Evolutionary conservation across 2,888 invertebrate species (phyloP).

Genomic region (Harpalus rubripes): DNA sequence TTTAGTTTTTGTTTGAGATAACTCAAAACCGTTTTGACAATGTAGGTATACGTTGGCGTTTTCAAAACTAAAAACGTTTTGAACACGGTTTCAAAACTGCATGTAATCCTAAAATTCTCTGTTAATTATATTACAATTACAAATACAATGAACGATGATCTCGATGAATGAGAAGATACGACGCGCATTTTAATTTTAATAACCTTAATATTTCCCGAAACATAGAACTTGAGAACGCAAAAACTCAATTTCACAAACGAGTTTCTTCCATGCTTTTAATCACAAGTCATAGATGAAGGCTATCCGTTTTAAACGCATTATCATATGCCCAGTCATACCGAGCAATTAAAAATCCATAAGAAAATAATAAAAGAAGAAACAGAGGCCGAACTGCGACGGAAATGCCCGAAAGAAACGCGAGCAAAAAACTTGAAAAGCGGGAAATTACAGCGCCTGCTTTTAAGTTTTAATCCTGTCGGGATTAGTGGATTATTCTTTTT

Average conservation of each 20-base stretch:
- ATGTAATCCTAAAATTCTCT: background rate
- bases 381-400: constrained; percentile 41
- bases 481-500: constrained; percentile 55
- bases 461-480: constrained; percentile 53
- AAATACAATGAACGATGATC: background rate
- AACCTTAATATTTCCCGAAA: constrained; percentile 2
- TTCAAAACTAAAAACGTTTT: no score
- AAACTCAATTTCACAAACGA: constrained; percentile 53
- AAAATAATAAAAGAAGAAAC: constrained; percentile 57
- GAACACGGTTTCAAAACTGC: no score
- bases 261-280: constrained; percentile 59
- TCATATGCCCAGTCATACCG: constrained; percentile 54
- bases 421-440: constrained; percentile 57
- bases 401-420: constrained; percentile 56
- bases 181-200: background rate
- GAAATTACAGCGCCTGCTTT: constrained; percentile 56
- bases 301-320: constrained; percentile 51
- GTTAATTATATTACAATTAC: background rate
- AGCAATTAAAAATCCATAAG: constrained; percentile 59
- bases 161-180: background rate
- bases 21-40: no score
- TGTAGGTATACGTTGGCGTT: no score
- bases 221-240: constrained; percentile 39
- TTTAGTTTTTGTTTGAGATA: no score
- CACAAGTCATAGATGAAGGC: constrained; percentile 37